A percentile compares a stretch with the other conserved stretches of the same genome.
Conservation (phyloP, 2,113 vertebrate genomes). For the Anseranas semipalmata region DNA sequence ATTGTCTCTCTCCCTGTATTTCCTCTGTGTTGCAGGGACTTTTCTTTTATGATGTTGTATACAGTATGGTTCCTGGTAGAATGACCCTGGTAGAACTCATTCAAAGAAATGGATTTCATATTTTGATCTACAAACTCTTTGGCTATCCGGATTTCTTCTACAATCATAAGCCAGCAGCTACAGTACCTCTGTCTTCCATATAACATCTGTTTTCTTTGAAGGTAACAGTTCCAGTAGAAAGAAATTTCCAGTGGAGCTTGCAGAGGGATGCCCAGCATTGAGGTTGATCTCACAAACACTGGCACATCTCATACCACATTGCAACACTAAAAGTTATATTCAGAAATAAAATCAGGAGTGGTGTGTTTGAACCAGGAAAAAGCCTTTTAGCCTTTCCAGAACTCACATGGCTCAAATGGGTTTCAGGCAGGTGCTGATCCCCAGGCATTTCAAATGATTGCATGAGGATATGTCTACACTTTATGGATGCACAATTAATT, state of each 20-base stretch:
- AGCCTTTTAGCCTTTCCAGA: background rate
- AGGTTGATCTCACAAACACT: background rate
- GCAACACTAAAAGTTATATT: background rate
- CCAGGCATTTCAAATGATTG: background rate
- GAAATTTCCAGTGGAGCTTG: background rate
- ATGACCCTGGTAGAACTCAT: background rate
- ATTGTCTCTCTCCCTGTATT: background rate
- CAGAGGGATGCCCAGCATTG: background rate
- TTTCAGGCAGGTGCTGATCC: background rate
- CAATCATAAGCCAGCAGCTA: rapidly evolving
- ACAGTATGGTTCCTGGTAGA: background rate
- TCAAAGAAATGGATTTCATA: background rate
- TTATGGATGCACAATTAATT: background rate
- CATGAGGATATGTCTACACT: background rate
- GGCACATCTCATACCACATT: background rate
- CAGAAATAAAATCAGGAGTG: background rate
- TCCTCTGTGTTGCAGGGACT: background rate
- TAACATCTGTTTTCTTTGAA: background rate
- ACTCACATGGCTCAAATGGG: rapidly evolving
- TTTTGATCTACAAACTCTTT: background rate
- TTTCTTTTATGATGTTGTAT: background rate
- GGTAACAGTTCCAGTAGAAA: background rate
- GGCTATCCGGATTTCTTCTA: background rate
- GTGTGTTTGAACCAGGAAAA: background rate
- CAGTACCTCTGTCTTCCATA: background rate